Evolutionary conservation across 2,797 vertebrate species (phyloP).

Genomic region (Neosilurus mollespiculum): DNA sequence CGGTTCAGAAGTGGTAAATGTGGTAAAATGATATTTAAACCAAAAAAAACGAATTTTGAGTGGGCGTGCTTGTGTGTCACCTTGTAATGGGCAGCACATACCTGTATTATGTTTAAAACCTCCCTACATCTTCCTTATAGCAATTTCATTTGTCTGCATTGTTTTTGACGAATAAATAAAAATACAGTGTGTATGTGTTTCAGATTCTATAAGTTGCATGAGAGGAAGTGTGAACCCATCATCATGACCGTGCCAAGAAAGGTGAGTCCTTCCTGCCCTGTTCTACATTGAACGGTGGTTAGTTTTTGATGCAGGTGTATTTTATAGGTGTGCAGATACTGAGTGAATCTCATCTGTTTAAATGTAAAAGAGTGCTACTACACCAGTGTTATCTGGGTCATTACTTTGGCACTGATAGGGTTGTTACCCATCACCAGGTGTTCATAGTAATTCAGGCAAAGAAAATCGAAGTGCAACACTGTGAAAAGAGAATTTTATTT

Average conservation of each 20-base stretch:
- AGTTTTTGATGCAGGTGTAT: too few relatives aligned
- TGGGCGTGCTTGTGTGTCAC: background rate
- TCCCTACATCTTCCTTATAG: too few relatives aligned
- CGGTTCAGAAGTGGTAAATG: too few relatives aligned
- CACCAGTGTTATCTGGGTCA: background rate
- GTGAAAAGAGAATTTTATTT: too few relatives aligned
- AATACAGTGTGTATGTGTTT: constrained; percentile 38
- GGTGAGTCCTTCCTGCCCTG: constrained; percentile 68
- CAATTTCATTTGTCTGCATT: background rate
- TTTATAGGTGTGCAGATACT: background rate
- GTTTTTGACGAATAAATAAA: background rate
- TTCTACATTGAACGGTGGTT: background rate
- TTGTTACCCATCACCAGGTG: background rate
- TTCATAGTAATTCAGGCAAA: background rate
- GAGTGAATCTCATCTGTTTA: background rate
- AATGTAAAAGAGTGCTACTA: background rate
- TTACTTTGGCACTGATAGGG: background rate
- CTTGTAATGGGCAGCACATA: constrained; percentile 12
- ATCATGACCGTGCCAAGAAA: constrained; percentile 99
- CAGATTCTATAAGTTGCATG: constrained; percentile 97
- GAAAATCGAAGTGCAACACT: background rate
- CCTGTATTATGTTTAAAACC: background rate
- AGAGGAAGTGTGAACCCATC: constrained; percentile 96
- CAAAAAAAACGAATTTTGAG: too few relatives aligned
- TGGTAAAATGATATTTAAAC: too few relatives aligned